Conservation (phyloP, 1,140 invertebrate genomes). For the Drosophila kanapiae region DNA sequence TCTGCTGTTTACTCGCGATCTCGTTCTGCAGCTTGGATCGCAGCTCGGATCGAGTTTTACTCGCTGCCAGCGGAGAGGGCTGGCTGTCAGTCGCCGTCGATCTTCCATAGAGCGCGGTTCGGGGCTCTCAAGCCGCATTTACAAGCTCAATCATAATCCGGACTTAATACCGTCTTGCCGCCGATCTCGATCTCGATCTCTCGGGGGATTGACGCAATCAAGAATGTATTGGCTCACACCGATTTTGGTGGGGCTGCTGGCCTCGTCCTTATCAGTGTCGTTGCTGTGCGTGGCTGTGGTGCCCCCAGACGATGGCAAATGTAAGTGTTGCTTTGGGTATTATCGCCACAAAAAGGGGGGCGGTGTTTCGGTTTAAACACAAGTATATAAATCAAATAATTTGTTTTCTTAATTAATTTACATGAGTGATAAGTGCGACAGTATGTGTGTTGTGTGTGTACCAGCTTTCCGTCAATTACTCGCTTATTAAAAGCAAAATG, state of each 20-base stretch:
- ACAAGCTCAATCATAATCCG: not conserved
- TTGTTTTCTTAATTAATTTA: slow-evolving; percentile 4
- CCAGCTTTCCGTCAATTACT: not conserved
- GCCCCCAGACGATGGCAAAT: slow-evolving; percentile 76
- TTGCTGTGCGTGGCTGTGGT: slow-evolving; percentile 43
- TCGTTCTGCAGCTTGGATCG: slow-evolving; percentile 21
- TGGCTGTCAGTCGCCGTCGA: slow-evolving; percentile 62
- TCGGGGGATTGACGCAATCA: slow-evolving; percentile 27
- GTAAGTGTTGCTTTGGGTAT: slow-evolving; percentile 61
- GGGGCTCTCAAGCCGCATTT: slow-evolving; percentile 14
- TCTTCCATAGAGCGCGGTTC: slow-evolving; percentile 65
- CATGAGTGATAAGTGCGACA: slow-evolving; percentile 2
- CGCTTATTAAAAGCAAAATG: not conserved
- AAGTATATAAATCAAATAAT: not conserved
- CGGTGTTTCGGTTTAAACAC: not conserved
- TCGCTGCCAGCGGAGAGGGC: slow-evolving; percentile 11
- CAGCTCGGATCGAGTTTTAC: slow-evolving; percentile 49
- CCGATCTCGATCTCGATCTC: slow-evolving; percentile 11
- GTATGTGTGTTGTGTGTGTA: not conserved
- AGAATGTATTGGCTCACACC: slow-evolving; percentile 55
- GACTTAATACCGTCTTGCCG: slow-evolving; percentile 5
- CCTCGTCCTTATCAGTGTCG: slow-evolving; percentile 58
- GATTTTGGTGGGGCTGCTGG: slow-evolving; percentile 28
- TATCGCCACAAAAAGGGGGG: slow-evolving; percentile 8
- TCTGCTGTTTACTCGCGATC: slow-evolving; percentile 26